phyloP scores from a whole-genome alignment of 1,140 invertebrate species.

The Manduca sexta region DNA sequence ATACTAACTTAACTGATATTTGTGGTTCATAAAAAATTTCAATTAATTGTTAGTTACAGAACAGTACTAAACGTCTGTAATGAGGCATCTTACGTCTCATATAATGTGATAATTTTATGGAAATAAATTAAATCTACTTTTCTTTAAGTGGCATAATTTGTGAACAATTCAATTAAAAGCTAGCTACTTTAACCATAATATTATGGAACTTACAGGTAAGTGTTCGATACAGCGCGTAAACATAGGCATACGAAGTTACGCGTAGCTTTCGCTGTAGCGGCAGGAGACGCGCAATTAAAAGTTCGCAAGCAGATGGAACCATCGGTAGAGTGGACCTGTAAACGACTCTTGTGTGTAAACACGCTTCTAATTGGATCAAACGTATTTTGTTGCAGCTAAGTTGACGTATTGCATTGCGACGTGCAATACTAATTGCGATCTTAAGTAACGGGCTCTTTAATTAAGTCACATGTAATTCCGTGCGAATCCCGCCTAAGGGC shows the following conservation, averaged over 20 bases:
- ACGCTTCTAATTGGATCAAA: slow-evolving; percentile 20
- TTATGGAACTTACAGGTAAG: neutral
- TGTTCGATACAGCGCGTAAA: neutral
- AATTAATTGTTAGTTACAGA: no score
- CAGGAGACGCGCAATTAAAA: slow-evolving; percentile 23
- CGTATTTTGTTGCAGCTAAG: slow-evolving; percentile 9
- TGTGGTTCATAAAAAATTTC: no score
- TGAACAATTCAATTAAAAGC: no score
- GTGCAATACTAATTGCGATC: slow-evolving; percentile 11
- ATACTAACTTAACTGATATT: no score
- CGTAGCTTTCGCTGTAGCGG: slow-evolving; percentile 5
- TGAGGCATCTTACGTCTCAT: no score
- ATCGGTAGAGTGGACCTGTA: slow-evolving; percentile 18
- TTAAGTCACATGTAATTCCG: slow-evolving; percentile 12
- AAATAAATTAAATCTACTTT: no score
- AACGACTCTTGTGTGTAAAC: slow-evolving; percentile 22
- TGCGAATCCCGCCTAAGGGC: neutral
- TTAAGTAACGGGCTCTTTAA: neutral
- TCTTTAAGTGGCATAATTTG: no score
- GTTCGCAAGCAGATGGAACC: slow-evolving; percentile 15
- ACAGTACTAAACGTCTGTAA: no score
- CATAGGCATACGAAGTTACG: neutral
- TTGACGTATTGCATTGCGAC: slow-evolving; percentile 1
- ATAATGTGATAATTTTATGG: no score
- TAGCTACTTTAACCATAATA: no score